Evolutionary conservation across 2,797 vertebrate genomes (phyloP).

Genomic region (Loris lydekkerianus): DNA sequence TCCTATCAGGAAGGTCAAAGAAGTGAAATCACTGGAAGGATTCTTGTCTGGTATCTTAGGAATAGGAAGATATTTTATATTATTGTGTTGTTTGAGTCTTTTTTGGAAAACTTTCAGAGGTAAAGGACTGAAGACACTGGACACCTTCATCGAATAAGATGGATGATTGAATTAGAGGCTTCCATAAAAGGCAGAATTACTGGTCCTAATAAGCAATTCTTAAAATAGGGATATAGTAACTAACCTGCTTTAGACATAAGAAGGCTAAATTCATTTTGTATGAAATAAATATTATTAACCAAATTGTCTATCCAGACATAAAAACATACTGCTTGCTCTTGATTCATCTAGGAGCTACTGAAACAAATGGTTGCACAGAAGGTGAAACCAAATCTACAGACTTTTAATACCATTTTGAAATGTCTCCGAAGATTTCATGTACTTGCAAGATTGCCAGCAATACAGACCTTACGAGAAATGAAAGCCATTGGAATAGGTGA

Average conservation of each 20-base stretch:
- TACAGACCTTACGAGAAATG: constrained; percentile 93
- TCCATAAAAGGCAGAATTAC: not conserved
- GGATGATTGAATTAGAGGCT: not conserved
- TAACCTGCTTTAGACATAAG: constrained; percentile 20
- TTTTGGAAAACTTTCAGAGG: not conserved
- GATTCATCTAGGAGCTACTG: constrained; percentile 91
- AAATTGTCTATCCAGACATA: not conserved
- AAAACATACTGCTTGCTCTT: constrained; percentile 12
- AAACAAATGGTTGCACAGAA: constrained; percentile 95
- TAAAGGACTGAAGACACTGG: not conserved
- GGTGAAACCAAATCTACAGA: constrained; percentile 93
- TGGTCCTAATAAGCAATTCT: not conserved
- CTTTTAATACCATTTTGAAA: constrained; percentile 94
- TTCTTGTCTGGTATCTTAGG: not conserved
- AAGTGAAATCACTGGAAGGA: not conserved
- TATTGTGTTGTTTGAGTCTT: not conserved
- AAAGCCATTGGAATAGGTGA: constrained; percentile 93
- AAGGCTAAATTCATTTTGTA: not conserved
- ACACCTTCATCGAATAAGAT: not conserved
- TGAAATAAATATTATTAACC: not conserved
- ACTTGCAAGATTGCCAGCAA: constrained; percentile 84
- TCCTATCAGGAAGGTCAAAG: not conserved
- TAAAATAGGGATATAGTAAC: not conserved
- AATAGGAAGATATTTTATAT: not conserved
- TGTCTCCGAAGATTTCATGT: constrained; percentile 89